These are phyloP conservation scores for Marcusenius ussheri DNA, from an alignment of 2,113 vertebrate genomes.

Conservation along the genomic window DNA sequence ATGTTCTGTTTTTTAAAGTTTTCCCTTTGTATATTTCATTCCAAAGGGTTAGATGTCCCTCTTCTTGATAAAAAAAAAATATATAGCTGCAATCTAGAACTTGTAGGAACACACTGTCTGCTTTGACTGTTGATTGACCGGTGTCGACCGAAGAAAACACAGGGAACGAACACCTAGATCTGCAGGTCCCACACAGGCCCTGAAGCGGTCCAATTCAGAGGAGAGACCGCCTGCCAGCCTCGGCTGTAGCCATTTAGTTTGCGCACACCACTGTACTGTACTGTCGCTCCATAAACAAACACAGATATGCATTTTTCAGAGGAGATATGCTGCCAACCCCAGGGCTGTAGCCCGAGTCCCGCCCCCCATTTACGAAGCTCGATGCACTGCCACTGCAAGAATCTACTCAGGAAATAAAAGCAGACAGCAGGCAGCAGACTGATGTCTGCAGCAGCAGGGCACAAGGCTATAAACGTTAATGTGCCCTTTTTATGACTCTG, in stretches of 20 bases:
- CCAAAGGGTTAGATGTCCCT: not conserved
- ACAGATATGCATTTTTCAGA: not conserved
- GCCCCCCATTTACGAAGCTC: not conserved
- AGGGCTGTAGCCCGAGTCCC: not conserved
- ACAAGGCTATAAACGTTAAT: not conserved
- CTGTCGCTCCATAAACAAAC: not conserved
- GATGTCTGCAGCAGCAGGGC: not conserved
- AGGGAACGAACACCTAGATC: not conserved
- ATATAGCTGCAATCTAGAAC: not conserved
- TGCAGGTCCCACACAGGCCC: not conserved
- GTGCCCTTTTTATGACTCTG: not conserved
- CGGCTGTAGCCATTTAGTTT: not conserved
- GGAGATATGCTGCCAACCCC: not conserved
- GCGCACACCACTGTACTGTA: not conserved
- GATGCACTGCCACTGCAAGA: not conserved
- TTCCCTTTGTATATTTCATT: not conserved
- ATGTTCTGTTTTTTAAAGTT: not conserved
- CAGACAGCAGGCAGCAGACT: not conserved
- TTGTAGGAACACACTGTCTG: not conserved
- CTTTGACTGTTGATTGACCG: not conserved
- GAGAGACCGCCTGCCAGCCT: not conserved
- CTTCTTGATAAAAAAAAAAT: not conserved
- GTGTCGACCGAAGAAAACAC: not conserved
- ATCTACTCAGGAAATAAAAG: not conserved
- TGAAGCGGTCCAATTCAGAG: not conserved